phyloP scores from a whole-genome alignment of 2,888 invertebrate genomes.

The Xanthia icteritia region DNA sequence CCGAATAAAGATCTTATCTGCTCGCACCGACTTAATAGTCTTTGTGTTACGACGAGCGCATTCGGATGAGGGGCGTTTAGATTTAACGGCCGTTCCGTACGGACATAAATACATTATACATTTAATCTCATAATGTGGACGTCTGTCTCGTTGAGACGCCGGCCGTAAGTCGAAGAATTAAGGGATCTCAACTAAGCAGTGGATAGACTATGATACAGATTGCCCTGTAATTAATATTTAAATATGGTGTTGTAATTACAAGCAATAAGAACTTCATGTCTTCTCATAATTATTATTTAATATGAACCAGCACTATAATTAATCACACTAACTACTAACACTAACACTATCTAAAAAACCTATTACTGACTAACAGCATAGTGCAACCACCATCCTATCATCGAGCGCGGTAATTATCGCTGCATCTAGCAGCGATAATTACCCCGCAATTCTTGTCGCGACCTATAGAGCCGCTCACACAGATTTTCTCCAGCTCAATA shows the following conservation, averaged over 20 bases:
- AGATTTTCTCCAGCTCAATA: constrained; percentile 22
- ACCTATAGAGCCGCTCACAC: constrained; percentile 13
- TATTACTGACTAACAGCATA: background rate
- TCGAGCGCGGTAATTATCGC: background rate
- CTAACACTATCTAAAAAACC: too few relatives aligned
- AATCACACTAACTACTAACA: too few relatives aligned
- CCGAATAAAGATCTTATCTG: constrained; percentile 58
- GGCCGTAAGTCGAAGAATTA: constrained; percentile 31
- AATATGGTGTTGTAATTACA: constrained; percentile 11
- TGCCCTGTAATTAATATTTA: constrained; percentile 30
- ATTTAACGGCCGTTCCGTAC: constrained; percentile 67
- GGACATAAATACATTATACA: constrained; percentile 57
- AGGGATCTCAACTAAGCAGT: constrained; percentile 17
- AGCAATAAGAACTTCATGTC: background rate
- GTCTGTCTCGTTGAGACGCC: constrained; percentile 29
- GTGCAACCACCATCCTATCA: background rate
- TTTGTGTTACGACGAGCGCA: constrained; percentile 75
- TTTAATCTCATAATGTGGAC: constrained; percentile 56
- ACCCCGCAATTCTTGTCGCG: background rate
- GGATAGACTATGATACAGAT: constrained; percentile 7
- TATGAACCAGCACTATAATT: background rate
- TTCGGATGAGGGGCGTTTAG: constrained; percentile 68
- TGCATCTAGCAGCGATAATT: too few relatives aligned
- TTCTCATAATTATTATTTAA: background rate
- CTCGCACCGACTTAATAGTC: constrained; percentile 66